These are phyloP conservation scores for Spodoptera litura DNA, from an alignment of 1,140 invertebrate genomes.

Conservation along the genomic window DNA sequence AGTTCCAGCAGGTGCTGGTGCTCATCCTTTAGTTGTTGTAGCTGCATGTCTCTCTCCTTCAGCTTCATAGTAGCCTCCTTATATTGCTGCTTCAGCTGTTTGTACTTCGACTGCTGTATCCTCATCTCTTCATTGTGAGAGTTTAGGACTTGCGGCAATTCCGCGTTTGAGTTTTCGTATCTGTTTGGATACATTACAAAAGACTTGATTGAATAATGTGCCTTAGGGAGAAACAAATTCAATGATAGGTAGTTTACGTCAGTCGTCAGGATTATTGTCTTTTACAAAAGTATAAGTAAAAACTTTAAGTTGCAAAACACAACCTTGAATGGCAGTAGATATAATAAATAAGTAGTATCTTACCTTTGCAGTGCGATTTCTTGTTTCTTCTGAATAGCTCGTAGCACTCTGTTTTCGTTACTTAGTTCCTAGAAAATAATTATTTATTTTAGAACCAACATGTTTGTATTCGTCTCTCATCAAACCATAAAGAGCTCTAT, in stretches of 20 bases:
- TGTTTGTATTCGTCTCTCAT: background rate
- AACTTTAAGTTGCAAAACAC: no score
- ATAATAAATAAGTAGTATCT: background rate
- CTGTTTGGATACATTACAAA: conserved; percentile 62
- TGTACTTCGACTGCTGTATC: conserved; percentile 89
- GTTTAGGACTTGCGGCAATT: conserved; percentile 90
- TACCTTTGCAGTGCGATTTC: conserved; percentile 89
- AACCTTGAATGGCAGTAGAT: no score
- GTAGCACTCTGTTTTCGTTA: conserved; percentile 91
- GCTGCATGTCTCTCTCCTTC: conserved; percentile 89
- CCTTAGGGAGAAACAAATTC: no score
- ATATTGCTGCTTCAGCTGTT: conserved; percentile 88
- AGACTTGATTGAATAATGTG: no score
- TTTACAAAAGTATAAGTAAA: no score
- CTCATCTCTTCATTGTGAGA: conserved; percentile 92
- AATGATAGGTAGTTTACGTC: no score
- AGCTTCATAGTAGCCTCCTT: conserved; percentile 88
- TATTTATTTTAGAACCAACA: background rate
- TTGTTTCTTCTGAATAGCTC: conserved; percentile 91
- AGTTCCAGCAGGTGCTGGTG: conserved; percentile 89
- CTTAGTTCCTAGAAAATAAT: conserved; percentile 88
- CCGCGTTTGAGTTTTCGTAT: conserved; percentile 91
- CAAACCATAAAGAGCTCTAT: no score
- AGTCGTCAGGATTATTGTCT: no score
- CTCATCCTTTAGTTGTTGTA: conserved; percentile 88